Base-by-base conservation (phyloP, 2,113 vertebrate genomes). In the Callorhinus ursinus region DNA sequence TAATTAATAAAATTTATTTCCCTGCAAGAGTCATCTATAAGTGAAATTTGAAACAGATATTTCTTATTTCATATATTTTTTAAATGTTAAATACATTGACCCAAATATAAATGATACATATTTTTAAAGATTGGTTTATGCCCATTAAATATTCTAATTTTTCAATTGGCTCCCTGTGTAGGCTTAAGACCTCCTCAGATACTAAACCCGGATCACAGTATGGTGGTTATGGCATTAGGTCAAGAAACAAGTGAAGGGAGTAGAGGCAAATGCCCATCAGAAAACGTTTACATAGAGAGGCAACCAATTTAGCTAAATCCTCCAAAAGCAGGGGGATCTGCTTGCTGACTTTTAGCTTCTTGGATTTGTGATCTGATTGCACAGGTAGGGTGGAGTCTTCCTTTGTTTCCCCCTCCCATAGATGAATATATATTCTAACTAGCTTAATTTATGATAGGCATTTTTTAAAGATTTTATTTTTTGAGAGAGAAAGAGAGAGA, bases 181-280 rank as follows among this genome's bases (percentile, higher is more conserved):
- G 1, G 12, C 77, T 61, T 24, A 33, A 33, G 31, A 0, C 1
- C 33, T 7, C 22, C 36, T 67, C 53, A 46, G 88, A 36, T 18
- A 19, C 31, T 1, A 12, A 13, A 28, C 33, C 39, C 12, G 3
- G n/a, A 6, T 33, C 11, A 3, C 36, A 7, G 22, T 11, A 14
- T 0, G 6, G 36, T 16, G 33, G 8, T 26, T 22, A 2, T 13
- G 3, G 15, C 21, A 6, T 21, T 28, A n/a, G 79, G 19, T 33
- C 7, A 28, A 53, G 39, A 28, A 65, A 5, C 1, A 21, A 24
- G 82, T n/a, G 14, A 4, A 19, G 5, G 28, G 5, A 12, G 39
- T 22, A 31, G 31, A 3, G 36, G 39, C 7, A 16, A 55, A 42
- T 5, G 15, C 8, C 49, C 84, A 19, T 2, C 26, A 49, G 57